phyloP scores from a whole-genome alignment of 2,888 invertebrate genomes.

The Drosophila ezoana region DNA sequence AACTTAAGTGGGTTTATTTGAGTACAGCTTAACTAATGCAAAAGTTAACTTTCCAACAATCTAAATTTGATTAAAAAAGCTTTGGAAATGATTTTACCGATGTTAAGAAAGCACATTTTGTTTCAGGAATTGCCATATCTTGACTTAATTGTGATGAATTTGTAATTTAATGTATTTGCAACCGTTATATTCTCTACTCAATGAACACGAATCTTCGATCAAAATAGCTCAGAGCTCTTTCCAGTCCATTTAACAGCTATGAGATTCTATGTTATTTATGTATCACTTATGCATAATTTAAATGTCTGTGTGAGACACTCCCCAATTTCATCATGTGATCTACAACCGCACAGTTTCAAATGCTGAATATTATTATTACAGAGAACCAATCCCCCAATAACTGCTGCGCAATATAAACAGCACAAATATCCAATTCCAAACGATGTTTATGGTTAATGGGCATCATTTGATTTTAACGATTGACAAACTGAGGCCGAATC shows the following conservation, averaged over 20 bases:
- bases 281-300: slow-evolving; percentile 29
- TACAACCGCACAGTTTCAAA: slow-evolving; percentile 23
- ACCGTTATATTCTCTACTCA: slow-evolving; percentile 4
- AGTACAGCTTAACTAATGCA: too few species aligned
- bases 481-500: slow-evolving; percentile 18
- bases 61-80: too few species aligned
- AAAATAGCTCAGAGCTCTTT: slow-evolving; percentile 38
- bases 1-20: too few species aligned
- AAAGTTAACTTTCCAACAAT: too few species aligned
- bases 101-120: too few species aligned
- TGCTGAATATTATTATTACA: slow-evolving; percentile 51
- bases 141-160: not conserved
- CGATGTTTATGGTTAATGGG: slow-evolving; percentile 38
- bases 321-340: slow-evolving; percentile 22
- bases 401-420: slow-evolving; percentile 32
- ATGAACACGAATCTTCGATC: slow-evolving; percentile 29
- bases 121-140: not conserved
- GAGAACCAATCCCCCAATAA: slow-evolving; percentile 37
- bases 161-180: not conserved
- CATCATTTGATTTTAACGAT: slow-evolving; percentile 46
- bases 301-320: slow-evolving; percentile 42
- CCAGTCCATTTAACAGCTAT: slow-evolving; percentile 47
- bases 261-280: slow-evolving; percentile 17
- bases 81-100: too few species aligned
- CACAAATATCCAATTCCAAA: slow-evolving; percentile 26